Evolutionary conservation across 2,888 invertebrate species (phyloP), one percentile per base, ranked within the genome.

Genomic region (Athripsodes cinereus): DNA sequence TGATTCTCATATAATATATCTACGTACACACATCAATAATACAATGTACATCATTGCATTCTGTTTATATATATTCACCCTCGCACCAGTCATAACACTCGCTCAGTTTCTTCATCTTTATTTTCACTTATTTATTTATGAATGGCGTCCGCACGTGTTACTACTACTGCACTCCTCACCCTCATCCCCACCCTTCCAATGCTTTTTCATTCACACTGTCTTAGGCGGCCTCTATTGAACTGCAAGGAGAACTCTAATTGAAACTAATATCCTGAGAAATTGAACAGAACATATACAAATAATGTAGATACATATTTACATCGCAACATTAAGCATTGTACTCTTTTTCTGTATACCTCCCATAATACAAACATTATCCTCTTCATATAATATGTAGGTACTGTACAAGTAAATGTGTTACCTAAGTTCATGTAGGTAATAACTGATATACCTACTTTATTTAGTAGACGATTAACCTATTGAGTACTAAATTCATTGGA

Each of bases 41-140:
- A n/a, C n/a, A n/a, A n/a, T n/a, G n/a, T 21, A 22, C 48, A 48
- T 48, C 48, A 19, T 48, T 16, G 21, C 21, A n/a, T 48, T 48
- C 48, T 18, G 21, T 48, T 48, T 22, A 13, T 48, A 10, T 48
- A 13, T 22, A 11, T 18, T 50, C 26, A 21, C 31, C 50, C 26
- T 26, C 22, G 22, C 50, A 26, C 22, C 26, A 26, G 26, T 26
- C 3, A 10, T 26, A 10, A n/a, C n/a, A n/a, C n/a, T n/a, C n/a
- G n/a, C n/a, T n/a, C n/a, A 26, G 26, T 26, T 26, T 26, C 26
- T 26, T 16, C 44, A 46, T 22, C 40, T 59, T 55, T 55, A 49
- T 46, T 56, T 52, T 47, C 52, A 35, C 53, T 59, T 59, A 59
- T 59, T 59, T 59, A 59, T 59, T 59, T 59, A 59, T 59, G 55